Base-by-base conservation (phyloP, 2,797 vertebrate species). In the Enteromius trimaculatus region DNA sequence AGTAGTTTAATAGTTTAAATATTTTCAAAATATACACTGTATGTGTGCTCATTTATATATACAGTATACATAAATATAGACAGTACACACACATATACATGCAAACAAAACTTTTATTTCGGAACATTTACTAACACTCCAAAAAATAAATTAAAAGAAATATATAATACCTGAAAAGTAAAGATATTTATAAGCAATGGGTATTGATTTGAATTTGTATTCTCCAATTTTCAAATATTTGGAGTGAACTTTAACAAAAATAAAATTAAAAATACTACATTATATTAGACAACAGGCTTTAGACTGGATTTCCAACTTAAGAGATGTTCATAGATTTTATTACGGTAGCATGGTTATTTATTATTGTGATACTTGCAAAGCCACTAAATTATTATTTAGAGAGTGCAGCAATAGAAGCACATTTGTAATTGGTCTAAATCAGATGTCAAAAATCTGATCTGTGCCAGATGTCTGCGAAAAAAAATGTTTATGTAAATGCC, bases 401-500 rank as follows among this genome's bases (percentile, higher is more conserved):
- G 4, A 31, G 17, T 72, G 17, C 26, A 72, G 4, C 7, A 58
- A 31, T 39, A 58, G 58, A 77, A 13, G 9, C 55, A 31, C 17
- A 64, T 64, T 29, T 77, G 6, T 34, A 74, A 34, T 0, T 26
- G 39, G 39, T 6, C 39, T 55, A 23, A 76, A 58, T 76, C 34
- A 5, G 62, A 79, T 17, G 26, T 6, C 44, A 66, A 66, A 51
- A 34, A 37, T 65, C 44, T 34, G 42, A 78, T 49, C 13, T 14
- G 44, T 78, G 47, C 65, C 31, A 69, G 64, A 79, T 79, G 11
- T 65, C 39, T 37, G 6, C 16, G 13, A 26, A 51, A 29, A 29
- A 66, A 77, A 79, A 11, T 53, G 42, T 68, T 39, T 47, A 64
- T 79, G 62, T 55, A 79, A 69, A 79, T 55, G 77, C 11, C 0